Evolutionary conservation across 2,888 invertebrate genomes (phyloP).

Genomic region (Pinctada fucata): DNA sequence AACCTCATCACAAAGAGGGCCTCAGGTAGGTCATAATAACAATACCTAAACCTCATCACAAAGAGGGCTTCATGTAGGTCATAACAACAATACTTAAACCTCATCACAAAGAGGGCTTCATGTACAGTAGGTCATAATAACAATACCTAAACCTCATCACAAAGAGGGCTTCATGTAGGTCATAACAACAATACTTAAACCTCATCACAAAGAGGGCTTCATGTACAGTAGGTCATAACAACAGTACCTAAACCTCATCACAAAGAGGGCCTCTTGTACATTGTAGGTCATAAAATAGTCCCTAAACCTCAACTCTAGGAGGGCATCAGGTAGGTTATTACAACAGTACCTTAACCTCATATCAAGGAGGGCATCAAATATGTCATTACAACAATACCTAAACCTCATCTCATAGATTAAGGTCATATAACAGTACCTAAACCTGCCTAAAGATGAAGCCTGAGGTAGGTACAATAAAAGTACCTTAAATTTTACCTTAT

Average conservation of each 20-base stretch:
- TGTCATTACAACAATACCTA: constrained; percentile 97
- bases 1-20: constrained; percentile 86
- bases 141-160: too few species aligned
- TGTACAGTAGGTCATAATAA: constrained; percentile 52
- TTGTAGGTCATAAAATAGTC: constrained; percentile 72
- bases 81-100: background rate
- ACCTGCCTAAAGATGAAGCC: constrained; percentile 85
- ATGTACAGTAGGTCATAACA: constrained; percentile 70
- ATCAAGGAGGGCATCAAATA: constrained; percentile 87
- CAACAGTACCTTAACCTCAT: too few species aligned
- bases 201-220: constrained; percentile 84
- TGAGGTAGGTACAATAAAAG: constrained; percentile 68
- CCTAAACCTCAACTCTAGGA: too few species aligned
- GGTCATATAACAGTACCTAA: constrained; percentile 96
- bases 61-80: background rate
- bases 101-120: too few species aligned
- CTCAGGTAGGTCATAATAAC: constrained; percentile 78
- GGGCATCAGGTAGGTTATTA: too few species aligned
- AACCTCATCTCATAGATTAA: constrained; percentile 91
- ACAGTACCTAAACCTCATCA: background rate
- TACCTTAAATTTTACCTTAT: constrained; percentile 85
- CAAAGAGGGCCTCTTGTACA: background rate
- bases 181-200: constrained; percentile 95
- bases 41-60: constrained; percentile 64
- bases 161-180: constrained; percentile 91